phyloP scores from a whole-genome alignment of 2,113 vertebrate genomes.

The Cyphotilapia sp. region DNA sequence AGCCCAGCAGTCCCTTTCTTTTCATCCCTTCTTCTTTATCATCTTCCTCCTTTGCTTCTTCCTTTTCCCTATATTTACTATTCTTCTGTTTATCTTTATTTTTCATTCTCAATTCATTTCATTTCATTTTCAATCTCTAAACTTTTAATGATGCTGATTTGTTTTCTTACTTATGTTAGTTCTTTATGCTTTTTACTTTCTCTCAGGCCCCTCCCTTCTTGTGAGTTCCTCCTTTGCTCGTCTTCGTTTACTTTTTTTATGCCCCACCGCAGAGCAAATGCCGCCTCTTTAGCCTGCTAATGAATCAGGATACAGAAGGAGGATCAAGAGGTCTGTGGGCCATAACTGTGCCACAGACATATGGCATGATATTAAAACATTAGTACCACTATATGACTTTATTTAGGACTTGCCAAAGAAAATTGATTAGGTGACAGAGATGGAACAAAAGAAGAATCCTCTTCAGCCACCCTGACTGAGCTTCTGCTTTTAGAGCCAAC shows the following conservation, averaged over 20 bases:
- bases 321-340: constrained; percentile 30
- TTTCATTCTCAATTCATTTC: background rate
- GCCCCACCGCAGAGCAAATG: constrained; percentile 39
- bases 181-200: background rate
- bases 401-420: constrained; percentile 71
- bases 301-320: constrained; percentile 47
- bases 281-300: constrained; percentile 25
- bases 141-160: background rate
- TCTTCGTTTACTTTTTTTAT: constrained; percentile 30
- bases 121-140: background rate
- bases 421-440: constrained; percentile 67
- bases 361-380: constrained; percentile 74
- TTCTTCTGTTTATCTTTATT: background rate
- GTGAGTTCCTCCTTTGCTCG: constrained; percentile 30
- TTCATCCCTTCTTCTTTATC: constrained; percentile 11
- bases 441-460: constrained; percentile 62
- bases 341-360: constrained; percentile 60
- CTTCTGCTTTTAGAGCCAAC: constrained; percentile 51
- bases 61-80: background rate
- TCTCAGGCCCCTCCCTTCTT: background rate
- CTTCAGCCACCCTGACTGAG: constrained; percentile 43
- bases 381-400: constrained; percentile 77
- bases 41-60: background rate
- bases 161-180: background rate
- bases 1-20: constrained; percentile 64